Evolutionary conservation across 2,888 invertebrate genomes (phyloP), one percentile per base, ranked within the genome.

Genomic region (Eupithecia dodoneata): DNA sequence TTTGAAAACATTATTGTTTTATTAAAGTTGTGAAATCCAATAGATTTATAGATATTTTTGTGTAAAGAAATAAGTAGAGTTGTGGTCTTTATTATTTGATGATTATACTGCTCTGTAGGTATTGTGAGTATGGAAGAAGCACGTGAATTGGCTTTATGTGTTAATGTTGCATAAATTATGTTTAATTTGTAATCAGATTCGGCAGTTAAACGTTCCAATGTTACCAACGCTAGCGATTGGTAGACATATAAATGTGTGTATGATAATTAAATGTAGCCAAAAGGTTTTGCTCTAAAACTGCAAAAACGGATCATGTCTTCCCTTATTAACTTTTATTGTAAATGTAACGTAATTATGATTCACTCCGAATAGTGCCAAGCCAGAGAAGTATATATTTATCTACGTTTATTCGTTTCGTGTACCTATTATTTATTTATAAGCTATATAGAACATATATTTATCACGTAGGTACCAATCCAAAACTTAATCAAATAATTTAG

Each of bases 251-350:
- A 80, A 76, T 81, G 83, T 80, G 76, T 84, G 83, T 82, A 83
- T 80, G 74, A 80, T 82, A 78, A 41, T 30, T n/a, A 70, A 45
- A 75, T 77, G 65, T 72, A 85, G 81, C 85, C 83, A 80, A 82
- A 84, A 85, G 85, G 81, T 86, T 87, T 84, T 85, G 87, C 86
- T 87, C 88, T 86, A 85, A 87, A 85, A 86, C 84, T 88, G 85
- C 85, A 89, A 87, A 88, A 87, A 89, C 90, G 89, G 89, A 91
- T 90, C 91, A 91, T 88, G 93, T 93, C 93, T 93, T 93, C 93
- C 93, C 90, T 91, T 70, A 84, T 86, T 88, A 87, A 90, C 85
- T 86, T 85, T 87, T 49, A 87, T 83, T 85, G 82, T 87, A 87
- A 80, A 85, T 79, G 82, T 77, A 80, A 79, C 52, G 74, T 82